Evolutionary conservation across 2,113 vertebrate genomes (phyloP), one percentile per base, ranked within the genome.

Genomic region (Pseudopodoces humilis): DNA sequence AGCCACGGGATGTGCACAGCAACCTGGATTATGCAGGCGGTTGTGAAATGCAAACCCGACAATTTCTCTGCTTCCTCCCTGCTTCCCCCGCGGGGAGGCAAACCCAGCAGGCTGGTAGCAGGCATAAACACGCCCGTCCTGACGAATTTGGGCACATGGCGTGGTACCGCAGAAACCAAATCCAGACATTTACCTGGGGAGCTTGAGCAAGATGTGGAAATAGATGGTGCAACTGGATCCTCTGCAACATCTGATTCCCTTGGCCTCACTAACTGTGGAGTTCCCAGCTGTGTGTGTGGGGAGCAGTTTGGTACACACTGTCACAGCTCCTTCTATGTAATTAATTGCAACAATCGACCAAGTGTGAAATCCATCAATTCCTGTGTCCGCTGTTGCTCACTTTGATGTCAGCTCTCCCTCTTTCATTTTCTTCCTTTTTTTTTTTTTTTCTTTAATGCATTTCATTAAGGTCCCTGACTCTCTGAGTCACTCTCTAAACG

Each of bases 171-270:
- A 55, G 96, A 91, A 97, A 92, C 72, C 83, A 96, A 92, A 93
- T 84, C 83, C 81, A 92, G 95, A 93, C 94, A 30, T 91, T 97
- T 81, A 94, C 94, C 94, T 91, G 81, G 59, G 95, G 55, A 94
- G 79, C 53, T 59, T 71, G 64, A 88, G 87, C 71, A 67, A 95
- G 89, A 39, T 70, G 83, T 83, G 96, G 92, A 87, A 93, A 83
- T 55, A 74, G 10, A 35, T 81, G 78, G 78, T 78, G 95, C 94
- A 96, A 93, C 68, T 50, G 82, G 82, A 78, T 94, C 83, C 79
- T 63, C 76, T 49, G 81, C 76, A 90, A 83, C 69, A 76, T 86
- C 86, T 92, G 53, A 68, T 91, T 76, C 72, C 83, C 2, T 33
- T 23, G 52, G 56, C 86, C 86, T 83, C 14, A 21, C 89, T 75